Base-by-base conservation (phyloP, 1,140 invertebrate genomes). In the Gryllus bimaculatus region DNA sequence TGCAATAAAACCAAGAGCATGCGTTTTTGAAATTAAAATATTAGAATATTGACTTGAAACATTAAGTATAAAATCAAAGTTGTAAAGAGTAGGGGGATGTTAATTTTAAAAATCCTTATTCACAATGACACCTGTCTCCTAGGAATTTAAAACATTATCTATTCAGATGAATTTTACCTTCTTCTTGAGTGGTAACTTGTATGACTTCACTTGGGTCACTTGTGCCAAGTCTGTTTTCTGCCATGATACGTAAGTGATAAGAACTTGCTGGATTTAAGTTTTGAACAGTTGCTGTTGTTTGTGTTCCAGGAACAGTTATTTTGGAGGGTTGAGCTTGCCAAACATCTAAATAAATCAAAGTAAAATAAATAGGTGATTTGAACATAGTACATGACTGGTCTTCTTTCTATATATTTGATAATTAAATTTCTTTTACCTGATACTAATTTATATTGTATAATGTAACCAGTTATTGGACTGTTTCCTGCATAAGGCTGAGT, bases 211-310 rank as follows among this genome's bases (percentile, higher is more conserved):
- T 96, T 4, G 95, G 93, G 84, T 95, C 92, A 81, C 96, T 96
- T 79, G 92, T 89, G 6, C 96, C 96, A 74, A 97, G 87, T 80
- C 93, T 89, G 86, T 97, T 97, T 85, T 96, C 93, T 1, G 96
- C 96, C 82, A 95, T 91, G 81, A 98, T 92, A 81, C 96, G 89
- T 80, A 98, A 89, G 83, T 97, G 93, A 87, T 98, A 98, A n/a
- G 91, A 91, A 78, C 93, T 95, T 0, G 96, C 93, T 0, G 96
- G 96, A 78, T 92, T 91, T 4, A 98, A 87, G 82, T 93, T 92
- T 81, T 91, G 90, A 15, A 98, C 90, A 77, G 90, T 92, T 4
- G 93, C 92, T 80, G 92, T 91, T 7, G 92, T 93, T 83, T 94
- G 93, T 15, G 90, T 90, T 0, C 94, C 94, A 0, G 93, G 90